phyloP scores from a whole-genome alignment of 2,888 invertebrate genomes.

The Netelia inedita region DNA sequence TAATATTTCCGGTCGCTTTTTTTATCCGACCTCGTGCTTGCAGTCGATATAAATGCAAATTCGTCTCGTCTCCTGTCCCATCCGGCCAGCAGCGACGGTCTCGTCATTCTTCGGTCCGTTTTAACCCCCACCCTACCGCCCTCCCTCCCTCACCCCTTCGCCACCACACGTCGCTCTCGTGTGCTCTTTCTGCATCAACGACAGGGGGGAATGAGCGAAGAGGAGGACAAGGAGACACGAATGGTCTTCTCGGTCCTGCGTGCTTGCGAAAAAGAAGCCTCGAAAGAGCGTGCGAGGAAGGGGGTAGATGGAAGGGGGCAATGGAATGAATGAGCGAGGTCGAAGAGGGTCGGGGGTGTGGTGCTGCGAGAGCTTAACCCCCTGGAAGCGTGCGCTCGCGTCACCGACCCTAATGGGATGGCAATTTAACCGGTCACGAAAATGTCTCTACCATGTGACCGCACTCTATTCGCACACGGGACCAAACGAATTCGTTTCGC shows the following conservation, averaged over 20 bases:
- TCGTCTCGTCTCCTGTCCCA: slow-evolving; percentile 44
- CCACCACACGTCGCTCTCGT: slow-evolving; percentile 45
- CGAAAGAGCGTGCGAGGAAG: slow-evolving; percentile 42
- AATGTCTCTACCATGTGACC: slow-evolving; percentile 73
- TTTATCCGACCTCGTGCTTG: slow-evolving; percentile 55
- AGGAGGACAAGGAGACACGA: slow-evolving; percentile 68
- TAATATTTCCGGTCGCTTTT: slow-evolving; percentile 76
- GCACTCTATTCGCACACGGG: slow-evolving; percentile 63
- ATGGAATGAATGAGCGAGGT: slow-evolving; percentile 10
- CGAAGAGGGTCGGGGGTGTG: slow-evolving; percentile 7
- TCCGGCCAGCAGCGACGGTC: slow-evolving; percentile 65
- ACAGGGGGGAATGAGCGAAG: slow-evolving; percentile 56
- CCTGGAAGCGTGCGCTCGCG: slow-evolving; percentile 24
- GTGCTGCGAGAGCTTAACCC: slow-evolving; percentile 34
- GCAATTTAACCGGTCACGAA: slow-evolving; percentile 77
- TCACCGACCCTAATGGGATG: slow-evolving; percentile 73
- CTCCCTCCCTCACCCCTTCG: neutral
- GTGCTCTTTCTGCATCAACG: slow-evolving; percentile 53
- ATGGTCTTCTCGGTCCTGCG: slow-evolving; percentile 42
- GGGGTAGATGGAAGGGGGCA: slow-evolving; percentile 31
- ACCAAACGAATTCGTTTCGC: slow-evolving; percentile 58
- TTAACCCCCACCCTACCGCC: too few species aligned
- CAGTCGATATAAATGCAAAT: slow-evolving; percentile 82
- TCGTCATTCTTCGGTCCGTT: slow-evolving; percentile 58
- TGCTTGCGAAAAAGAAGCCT: slow-evolving; percentile 60